Conservation (phyloP, 2,888 invertebrate genomes). For the Nematopogon swammerdamellus region DNA sequence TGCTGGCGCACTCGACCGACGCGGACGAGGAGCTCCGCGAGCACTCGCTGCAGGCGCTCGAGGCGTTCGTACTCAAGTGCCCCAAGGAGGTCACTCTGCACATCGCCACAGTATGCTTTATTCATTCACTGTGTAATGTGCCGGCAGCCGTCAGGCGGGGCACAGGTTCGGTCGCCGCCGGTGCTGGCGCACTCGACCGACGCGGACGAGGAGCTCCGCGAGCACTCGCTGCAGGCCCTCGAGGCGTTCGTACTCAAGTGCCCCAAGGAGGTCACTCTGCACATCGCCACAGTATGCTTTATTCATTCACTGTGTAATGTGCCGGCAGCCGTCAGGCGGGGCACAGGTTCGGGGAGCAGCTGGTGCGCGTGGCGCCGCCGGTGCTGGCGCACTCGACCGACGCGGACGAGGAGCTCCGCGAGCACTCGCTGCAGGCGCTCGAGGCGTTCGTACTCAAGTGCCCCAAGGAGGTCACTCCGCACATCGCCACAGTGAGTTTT, state of each 20-base stretch:
- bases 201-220: slow-evolving; percentile 93
- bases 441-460: slow-evolving; percentile 96
- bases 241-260: slow-evolving; percentile 96
- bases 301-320: too few relatives aligned
- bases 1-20: slow-evolving; percentile 77
- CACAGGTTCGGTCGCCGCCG: slow-evolving; percentile 88
- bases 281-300: slow-evolving; percentile 83
- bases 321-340: slow-evolving; percentile 82
- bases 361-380: slow-evolving; percentile 87
- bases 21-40: slow-evolving; percentile 96
- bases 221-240: slow-evolving; percentile 93
- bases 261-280: slow-evolving; percentile 92
- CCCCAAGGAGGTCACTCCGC: slow-evolving; percentile 92
- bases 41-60: slow-evolving; percentile 93
- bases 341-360: slow-evolving; percentile 92
- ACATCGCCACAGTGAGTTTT: slow-evolving; percentile 83
- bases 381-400: slow-evolving; percentile 79
- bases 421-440: slow-evolving; percentile 93
- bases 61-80: slow-evolving; percentile 94
- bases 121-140: too few relatives aligned
- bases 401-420: slow-evolving; percentile 93
- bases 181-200: slow-evolving; percentile 79
- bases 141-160: slow-evolving; percentile 80
- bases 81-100: slow-evolving; percentile 95
- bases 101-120: slow-evolving; percentile 78